Base-by-base conservation (phyloP, 1,140 invertebrate species). In the Anthonomus grandis region DNA sequence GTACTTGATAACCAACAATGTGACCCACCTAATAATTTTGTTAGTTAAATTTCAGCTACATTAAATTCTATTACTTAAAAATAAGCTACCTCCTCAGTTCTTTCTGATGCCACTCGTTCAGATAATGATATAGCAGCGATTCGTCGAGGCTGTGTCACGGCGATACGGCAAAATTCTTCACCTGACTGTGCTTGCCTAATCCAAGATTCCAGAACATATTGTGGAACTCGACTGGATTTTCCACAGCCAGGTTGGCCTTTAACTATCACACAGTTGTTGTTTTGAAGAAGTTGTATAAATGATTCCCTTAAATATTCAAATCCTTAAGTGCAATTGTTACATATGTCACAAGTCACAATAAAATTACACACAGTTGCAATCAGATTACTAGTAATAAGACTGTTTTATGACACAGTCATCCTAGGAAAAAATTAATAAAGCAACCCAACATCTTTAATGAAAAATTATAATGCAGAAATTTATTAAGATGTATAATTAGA, bases 241-340 rank as follows among this genome's bases (percentile, higher is more conserved):
- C 90, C 92, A 72, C 88, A 88, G 6, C 91, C 92, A 2, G 92
- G 94, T 73, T 95, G 91, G 4, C 92, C 92, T 67, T 95, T 90
- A 3, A 96, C 74, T 27, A 96, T 84, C 1, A 89, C 74, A 79
- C 83, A 76, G 59, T 77, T 76, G 68, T 70, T 66, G 8, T 63
- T 44, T 22, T 60, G 56, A 21, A 73, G 18, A 13, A 63, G 25
- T 27, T 67, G 39, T 17, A 69, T 67, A 50, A 73, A 66, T 10
- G 61, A 22, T 18, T 70, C 51, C 37, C 71, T 73, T 27, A 38
- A 69, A 66, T n/a, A n/a, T n/a, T 24, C 56, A 18, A 13, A 54
- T 6, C 47, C 24, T 13, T 37, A 25, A 55, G 4, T 53, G 15
- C 38, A 13, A 3, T 22, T 48, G 44, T 38, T 17, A n/a, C 10